These are phyloP conservation scores for Balaeniceps rex DNA, from an alignment of 2,113 vertebrate genomes.

Conservation along the genomic window DNA sequence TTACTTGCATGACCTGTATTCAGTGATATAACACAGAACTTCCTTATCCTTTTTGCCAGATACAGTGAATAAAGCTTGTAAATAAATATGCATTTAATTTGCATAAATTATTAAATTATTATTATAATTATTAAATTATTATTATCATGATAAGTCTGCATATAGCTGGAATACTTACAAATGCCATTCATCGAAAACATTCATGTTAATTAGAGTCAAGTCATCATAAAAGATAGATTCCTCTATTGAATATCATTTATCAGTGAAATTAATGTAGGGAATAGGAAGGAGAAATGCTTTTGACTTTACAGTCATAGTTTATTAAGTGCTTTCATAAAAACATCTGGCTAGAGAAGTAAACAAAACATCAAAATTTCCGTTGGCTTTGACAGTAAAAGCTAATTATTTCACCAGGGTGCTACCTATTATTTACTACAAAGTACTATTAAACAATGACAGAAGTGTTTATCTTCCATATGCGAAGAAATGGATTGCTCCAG, in stretches of 20 bases:
- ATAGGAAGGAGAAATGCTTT: neutral
- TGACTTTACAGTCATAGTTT: neutral
- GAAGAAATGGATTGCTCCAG: neutral
- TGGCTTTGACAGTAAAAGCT: neutral
- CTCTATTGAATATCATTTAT: neutral
- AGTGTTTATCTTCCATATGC: neutral
- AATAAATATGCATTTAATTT: conserved; percentile 13
- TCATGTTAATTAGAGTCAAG: neutral
- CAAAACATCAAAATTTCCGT: neutral
- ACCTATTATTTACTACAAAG: neutral
- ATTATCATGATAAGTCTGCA: neutral
- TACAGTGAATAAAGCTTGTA: neutral
- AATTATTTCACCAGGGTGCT: neutral
- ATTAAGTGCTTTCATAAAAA: neutral
- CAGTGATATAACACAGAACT: neutral
- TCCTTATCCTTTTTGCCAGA: neutral
- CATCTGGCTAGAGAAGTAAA: neutral
- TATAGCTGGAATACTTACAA: neutral
- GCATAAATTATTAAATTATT: conserved; percentile 18
- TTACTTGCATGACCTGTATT: neutral
- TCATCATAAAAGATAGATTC: neutral
- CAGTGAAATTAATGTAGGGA: neutral
- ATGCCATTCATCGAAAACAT: neutral
- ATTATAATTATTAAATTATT: no score
- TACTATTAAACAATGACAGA: neutral